Percentiles rank a stretch among this genome's conserved stretches.
Conservation (phyloP, 2,888 invertebrate genomes). For the Dolomedes plantarius region DNA sequence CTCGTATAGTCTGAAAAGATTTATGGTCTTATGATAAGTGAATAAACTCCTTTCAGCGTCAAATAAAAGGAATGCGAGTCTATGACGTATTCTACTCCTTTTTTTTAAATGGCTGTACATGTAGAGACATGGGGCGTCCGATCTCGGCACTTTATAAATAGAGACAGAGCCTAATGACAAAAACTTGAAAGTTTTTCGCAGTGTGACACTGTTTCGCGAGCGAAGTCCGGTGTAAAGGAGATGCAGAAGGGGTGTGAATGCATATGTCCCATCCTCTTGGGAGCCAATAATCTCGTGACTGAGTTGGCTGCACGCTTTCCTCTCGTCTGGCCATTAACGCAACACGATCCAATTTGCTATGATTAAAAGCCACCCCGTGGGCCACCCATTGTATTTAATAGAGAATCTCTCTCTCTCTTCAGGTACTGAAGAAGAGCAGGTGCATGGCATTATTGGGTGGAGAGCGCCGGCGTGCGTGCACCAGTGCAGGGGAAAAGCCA, state of each 20-base stretch:
- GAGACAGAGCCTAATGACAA: neutral
- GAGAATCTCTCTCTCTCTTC: conserved; percentile 62
- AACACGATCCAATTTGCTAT: conserved; percentile 71
- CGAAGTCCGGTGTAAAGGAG: neutral
- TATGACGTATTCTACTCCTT: no score
- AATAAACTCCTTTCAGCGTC: no score
- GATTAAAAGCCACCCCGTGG: conserved; percentile 70
- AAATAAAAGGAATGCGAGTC: no score
- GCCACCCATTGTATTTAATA: conserved; percentile 69
- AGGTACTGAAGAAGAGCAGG: conserved; percentile 46
- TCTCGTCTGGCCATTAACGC: conserved; percentile 65
- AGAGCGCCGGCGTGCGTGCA: conserved; percentile 26
- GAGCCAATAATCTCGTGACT: conserved; percentile 63
- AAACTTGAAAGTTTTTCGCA: neutral
- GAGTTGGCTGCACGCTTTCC: conserved; percentile 42
- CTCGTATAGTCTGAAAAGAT: no score
- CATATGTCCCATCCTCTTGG: conserved; percentile 58
- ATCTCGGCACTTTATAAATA: no score
- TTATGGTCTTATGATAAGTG: no score
- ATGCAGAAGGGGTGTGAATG: conserved; percentile 58
- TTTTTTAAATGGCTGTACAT: no score
- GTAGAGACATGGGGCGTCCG: no score
- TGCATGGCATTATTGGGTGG: conserved; percentile 59
- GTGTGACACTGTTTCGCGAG: neutral
- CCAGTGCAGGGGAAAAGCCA: conserved; percentile 37